Conservation (phyloP, 2,797 vertebrate genomes). For the Scyliorhinus canicula region DNA sequence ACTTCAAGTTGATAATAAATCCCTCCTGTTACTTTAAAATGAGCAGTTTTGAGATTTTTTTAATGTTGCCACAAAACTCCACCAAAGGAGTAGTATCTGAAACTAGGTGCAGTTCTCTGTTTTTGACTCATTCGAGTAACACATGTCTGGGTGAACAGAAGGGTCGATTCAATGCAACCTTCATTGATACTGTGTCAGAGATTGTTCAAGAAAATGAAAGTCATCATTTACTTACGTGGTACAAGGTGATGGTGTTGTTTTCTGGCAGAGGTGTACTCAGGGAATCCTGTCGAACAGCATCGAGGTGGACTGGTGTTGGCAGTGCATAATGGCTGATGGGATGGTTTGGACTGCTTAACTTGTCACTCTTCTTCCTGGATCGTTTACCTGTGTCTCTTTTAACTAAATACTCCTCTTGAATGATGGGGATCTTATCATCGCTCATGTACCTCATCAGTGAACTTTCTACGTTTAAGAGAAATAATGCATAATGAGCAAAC, state of each 20-base stretch:
- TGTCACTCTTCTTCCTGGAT: conserved; percentile 88
- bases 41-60: background rate
- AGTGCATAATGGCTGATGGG: conserved; percentile 75
- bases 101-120: background rate
- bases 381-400: conserved; percentile 89
- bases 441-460: conserved; percentile 85
- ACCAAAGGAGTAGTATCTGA: background rate
- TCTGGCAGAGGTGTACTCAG: conserved; percentile 69
- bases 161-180: background rate
- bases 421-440: conserved; percentile 72
- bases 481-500: background rate
- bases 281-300: conserved; percentile 76
- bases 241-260: conserved; percentile 52
- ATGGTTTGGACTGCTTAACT: conserved; percentile 74
- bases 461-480: conserved; percentile 57
- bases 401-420: conserved; percentile 81
- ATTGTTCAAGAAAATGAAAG: background rate
- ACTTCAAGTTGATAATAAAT: background rate
- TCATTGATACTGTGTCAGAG: background rate
- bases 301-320: conserved; percentile 83
- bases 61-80: background rate
- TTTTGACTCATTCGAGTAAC: background rate
- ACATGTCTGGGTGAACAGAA: background rate
- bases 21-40: background rate
- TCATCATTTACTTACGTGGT: conserved; percentile 61